A percentile compares a stretch with the other conserved stretches of the same genome.
Conservation (phyloP, 2,113 vertebrate genomes). For the Rhabdornis inornatus region DNA sequence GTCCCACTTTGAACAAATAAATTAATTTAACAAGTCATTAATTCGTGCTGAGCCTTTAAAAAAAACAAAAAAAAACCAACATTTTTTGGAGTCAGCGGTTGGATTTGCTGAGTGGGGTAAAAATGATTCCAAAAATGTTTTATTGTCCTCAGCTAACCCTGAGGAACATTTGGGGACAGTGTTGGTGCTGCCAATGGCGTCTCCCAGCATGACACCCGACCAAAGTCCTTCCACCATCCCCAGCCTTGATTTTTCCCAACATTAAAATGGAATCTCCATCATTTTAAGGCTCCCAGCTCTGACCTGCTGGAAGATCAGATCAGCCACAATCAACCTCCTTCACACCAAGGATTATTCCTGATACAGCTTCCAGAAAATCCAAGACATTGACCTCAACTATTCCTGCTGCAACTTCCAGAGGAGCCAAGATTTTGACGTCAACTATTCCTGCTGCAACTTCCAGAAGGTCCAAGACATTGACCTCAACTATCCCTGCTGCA, state of each 20-base stretch:
- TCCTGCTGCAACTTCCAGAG: background rate
- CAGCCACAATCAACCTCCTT: background rate
- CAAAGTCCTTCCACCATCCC: background rate
- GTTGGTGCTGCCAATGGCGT: rapidly evolving
- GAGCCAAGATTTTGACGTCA: background rate
- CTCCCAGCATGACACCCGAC: background rate
- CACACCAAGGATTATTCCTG: background rate
- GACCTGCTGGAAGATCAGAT: background rate
- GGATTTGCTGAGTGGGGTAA: background rate
- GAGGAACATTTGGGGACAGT: background rate
- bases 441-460: background rate
- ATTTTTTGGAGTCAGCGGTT: background rate
- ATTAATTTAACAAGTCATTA: background rate
- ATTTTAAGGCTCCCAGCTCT: background rate
- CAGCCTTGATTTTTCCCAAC: background rate
- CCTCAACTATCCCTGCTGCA: background rate
- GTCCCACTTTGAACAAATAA: background rate
- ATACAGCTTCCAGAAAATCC: background rate
- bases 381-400: background rate
- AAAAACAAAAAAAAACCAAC: background rate
- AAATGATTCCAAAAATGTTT: background rate
- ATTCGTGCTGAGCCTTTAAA: background rate
- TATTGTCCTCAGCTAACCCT: background rate
- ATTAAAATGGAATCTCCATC: background rate
- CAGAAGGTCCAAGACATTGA: background rate